A percentile compares a stretch with the other conserved stretches of the same genome.
Conservation (phyloP, 1,140 invertebrate species). For the Babylonia areolata region DNA sequence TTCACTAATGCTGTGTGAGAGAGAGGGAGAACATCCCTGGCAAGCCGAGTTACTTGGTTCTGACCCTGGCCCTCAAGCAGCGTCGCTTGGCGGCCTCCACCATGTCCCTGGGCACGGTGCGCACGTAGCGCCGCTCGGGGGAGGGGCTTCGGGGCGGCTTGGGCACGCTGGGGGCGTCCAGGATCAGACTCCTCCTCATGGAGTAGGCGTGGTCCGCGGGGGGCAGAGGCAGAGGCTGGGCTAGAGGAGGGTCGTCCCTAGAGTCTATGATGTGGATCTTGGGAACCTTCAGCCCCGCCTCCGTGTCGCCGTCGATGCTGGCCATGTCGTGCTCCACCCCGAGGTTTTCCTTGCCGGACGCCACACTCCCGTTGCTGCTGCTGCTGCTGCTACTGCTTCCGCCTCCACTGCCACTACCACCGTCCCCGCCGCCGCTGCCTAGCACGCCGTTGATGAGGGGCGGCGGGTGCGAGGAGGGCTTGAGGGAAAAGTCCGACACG, state of each 20-base stretch:
- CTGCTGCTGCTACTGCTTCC: slow-evolving; percentile 1
- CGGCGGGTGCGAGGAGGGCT: not conserved
- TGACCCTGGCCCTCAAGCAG: slow-evolving; percentile 60
- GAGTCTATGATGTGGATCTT: slow-evolving; percentile 69
- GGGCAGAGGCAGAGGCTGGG: slow-evolving; percentile 62
- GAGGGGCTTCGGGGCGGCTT: slow-evolving; percentile 63
- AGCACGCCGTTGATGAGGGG: not conserved
- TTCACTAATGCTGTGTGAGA: not conserved
- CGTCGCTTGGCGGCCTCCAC: slow-evolving; percentile 63
- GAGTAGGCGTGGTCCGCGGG: slow-evolving; percentile 68
- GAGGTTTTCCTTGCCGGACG: slow-evolving; percentile 49
- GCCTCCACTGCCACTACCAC: not conserved
- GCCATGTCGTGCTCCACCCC: slow-evolving; percentile 38
- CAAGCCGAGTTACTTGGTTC: slow-evolving; percentile 57
- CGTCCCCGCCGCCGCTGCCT: not conserved
- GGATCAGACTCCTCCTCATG: slow-evolving; percentile 65
- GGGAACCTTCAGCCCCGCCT: slow-evolving; percentile 50
- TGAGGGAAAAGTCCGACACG: slow-evolving; percentile 37
- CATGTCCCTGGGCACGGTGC: slow-evolving; percentile 67
- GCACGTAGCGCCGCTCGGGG: slow-evolving; percentile 68
- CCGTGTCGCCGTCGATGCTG: slow-evolving; percentile 41
- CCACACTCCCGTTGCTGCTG: slow-evolving; percentile 29
- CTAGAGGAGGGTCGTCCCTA: slow-evolving; percentile 53
- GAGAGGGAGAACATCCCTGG: not conserved
- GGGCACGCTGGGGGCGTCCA: slow-evolving; percentile 68